These are phyloP conservation scores for Thereva nobilitata DNA, from an alignment of 2,888 invertebrate species.

Conservation along the genomic window DNA sequence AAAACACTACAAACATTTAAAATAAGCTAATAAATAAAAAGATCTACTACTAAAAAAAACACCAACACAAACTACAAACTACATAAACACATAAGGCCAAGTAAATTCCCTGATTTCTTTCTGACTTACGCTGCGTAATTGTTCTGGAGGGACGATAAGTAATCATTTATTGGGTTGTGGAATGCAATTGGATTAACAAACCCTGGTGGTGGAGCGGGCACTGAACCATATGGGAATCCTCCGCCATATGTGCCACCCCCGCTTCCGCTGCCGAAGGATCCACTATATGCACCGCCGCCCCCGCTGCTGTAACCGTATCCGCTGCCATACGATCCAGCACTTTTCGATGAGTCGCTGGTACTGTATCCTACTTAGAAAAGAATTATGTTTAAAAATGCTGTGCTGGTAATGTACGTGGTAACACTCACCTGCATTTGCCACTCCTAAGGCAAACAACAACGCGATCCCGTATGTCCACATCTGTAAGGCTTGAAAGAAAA, in stretches of 20 bases:
- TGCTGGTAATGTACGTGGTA: too few relatives aligned
- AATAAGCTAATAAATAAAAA: too few relatives aligned
- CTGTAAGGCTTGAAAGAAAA: too few relatives aligned
- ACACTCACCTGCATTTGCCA: too few relatives aligned
- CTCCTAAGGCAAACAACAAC: too few relatives aligned
- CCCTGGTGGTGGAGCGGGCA: conserved; percentile 25
- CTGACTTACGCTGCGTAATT: conserved; percentile 41
- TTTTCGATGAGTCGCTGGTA: too few relatives aligned
- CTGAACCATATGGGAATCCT: conserved; percentile 22
- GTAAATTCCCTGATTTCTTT: conserved; percentile 1
- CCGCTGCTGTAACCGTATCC: neutral
- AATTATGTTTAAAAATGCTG: too few relatives aligned
- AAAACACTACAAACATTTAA: too few relatives aligned
- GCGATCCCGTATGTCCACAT: too few relatives aligned
- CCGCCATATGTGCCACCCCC: conserved; percentile 1
- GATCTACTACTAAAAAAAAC: too few relatives aligned
- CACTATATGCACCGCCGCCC: neutral
- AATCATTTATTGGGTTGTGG: conserved; percentile 33
- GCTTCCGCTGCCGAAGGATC: neutral
- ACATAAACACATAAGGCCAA: neutral
- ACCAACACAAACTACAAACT: neutral
- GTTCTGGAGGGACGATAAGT: conserved; percentile 39
- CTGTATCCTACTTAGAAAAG: too few relatives aligned
- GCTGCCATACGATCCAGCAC: too few relatives aligned
- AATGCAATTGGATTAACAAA: conserved; percentile 25